phyloP scores from a whole-genome alignment of 2,113 vertebrate species.

The Heterochromis multidens region DNA sequence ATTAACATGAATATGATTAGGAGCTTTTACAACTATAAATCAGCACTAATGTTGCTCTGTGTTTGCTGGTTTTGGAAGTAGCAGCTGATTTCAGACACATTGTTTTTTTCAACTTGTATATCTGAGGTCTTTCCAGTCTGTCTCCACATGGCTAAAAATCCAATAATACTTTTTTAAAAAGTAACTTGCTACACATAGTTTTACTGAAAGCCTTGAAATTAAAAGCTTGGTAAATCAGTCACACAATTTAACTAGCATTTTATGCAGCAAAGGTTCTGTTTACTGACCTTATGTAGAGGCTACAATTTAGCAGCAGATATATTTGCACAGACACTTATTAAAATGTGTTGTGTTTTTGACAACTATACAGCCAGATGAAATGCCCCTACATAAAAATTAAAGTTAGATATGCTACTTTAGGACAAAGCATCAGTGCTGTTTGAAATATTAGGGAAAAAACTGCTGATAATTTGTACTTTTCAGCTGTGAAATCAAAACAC shows the following conservation, averaged over 20 bases:
- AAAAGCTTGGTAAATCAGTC: background rate
- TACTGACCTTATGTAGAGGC: background rate
- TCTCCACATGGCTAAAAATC: background rate
- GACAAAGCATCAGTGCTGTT: background rate
- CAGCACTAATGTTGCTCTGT: background rate
- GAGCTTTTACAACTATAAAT: background rate
- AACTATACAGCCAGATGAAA: background rate
- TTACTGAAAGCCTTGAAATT: background rate
- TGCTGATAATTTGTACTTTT: background rate
- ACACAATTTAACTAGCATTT: background rate
- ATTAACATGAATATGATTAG: background rate
- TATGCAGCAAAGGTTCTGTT: background rate
- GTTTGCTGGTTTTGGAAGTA: background rate
- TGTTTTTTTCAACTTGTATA: background rate
- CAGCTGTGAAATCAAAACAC: background rate
- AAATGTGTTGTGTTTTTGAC: background rate
- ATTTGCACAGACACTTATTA: background rate
- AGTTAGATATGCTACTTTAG: background rate
- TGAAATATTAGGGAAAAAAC: background rate
- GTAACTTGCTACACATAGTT: background rate
- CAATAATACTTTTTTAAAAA: background rate
- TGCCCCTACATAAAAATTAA: background rate
- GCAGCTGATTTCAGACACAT: background rate
- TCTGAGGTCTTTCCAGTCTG: background rate
- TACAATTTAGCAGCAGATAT: background rate